Conservation (phyloP, 2,113 vertebrate genomes). For the Lampris megalopsis region DNA sequence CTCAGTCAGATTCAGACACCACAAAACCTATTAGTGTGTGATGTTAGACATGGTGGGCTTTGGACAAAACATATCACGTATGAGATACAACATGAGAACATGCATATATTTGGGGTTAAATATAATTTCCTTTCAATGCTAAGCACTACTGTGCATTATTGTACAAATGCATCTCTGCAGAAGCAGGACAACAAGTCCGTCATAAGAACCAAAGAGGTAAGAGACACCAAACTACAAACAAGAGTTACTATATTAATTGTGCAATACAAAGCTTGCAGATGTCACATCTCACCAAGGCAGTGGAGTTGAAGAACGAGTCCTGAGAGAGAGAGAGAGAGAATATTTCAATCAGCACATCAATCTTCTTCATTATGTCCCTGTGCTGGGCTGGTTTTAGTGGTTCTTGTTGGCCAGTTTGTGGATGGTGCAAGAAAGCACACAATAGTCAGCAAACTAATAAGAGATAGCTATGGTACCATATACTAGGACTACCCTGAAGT, state of each 20-base stretch:
- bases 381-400: background rate
- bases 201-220: background rate
- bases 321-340: conserved; percentile 5
- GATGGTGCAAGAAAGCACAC: background rate
- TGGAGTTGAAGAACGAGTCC: conserved; percentile 4
- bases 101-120: too few species aligned
- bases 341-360: conserved; percentile 15
- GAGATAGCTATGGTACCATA: background rate
- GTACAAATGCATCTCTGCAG: too few species aligned
- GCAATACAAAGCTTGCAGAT: conserved; percentile 2
- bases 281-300: background rate
- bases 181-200: too few species aligned
- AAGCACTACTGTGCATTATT: too few species aligned
- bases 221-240: background rate
- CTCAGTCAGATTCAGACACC: too few species aligned
- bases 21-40: too few species aligned
- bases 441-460: conserved; percentile 12
- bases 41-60: too few species aligned
- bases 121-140: too few species aligned
- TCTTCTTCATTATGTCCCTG: background rate
- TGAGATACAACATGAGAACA: too few species aligned
- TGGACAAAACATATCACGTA: too few species aligned
- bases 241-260: background rate
- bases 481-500: background rate
- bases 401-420: background rate